These are phyloP conservation scores for Climacteris rufus DNA, from an alignment of 2,113 vertebrate species.

Conservation along the genomic window DNA sequence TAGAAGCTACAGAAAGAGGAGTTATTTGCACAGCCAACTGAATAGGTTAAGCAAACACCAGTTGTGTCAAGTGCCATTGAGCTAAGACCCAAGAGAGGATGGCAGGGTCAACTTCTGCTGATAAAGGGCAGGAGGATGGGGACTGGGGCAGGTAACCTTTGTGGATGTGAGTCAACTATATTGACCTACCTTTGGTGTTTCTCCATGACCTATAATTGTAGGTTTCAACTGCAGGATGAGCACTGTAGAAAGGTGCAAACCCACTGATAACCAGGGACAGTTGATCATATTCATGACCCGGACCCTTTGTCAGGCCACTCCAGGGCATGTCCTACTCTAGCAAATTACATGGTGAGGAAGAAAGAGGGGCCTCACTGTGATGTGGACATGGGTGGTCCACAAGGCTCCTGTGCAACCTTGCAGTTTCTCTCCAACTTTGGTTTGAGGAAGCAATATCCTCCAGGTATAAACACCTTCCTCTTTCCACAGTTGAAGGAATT, in stretches of 20 bases:
- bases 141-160: background rate
- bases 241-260: background rate
- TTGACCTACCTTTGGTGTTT: background rate
- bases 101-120: background rate
- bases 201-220: background rate
- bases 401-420: background rate
- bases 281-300: background rate
- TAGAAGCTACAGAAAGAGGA: background rate
- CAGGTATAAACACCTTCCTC: background rate
- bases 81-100: background rate
- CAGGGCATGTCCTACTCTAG: background rate
- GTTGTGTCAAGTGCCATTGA: background rate
- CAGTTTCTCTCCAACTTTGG: background rate
- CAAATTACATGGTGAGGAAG: background rate
- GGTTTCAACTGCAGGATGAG: background rate
- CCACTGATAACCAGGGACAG: background rate
- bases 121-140: background rate
- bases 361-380: accelerated
- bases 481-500: background rate
- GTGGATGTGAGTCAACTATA: background rate
- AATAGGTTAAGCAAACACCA: background rate
- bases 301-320: background rate
- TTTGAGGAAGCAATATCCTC: background rate
- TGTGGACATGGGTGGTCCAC: too few relatives aligned
- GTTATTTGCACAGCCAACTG: background rate